phyloP scores from a whole-genome alignment of 2,113 vertebrate genomes.

The Sminthopsis crassicaudata region DNA sequence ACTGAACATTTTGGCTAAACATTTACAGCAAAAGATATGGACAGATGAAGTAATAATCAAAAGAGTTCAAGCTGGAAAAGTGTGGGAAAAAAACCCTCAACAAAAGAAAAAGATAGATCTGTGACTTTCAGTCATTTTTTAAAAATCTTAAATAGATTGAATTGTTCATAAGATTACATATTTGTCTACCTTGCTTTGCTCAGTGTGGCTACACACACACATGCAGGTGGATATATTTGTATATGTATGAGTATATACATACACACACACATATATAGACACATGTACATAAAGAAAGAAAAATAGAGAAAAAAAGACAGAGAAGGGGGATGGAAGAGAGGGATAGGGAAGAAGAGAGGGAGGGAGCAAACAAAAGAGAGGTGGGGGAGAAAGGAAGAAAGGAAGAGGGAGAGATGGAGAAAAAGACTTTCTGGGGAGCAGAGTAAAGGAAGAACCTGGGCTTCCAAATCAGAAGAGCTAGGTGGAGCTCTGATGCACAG shows the following conservation, averaged over 20 bases:
- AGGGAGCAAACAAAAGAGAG: too few relatives aligned
- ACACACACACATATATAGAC: background rate
- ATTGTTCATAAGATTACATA: background rate
- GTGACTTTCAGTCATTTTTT: background rate
- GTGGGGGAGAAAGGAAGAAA: too few relatives aligned
- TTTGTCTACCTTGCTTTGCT: background rate
- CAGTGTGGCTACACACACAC: background rate
- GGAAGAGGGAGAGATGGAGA: too few relatives aligned
- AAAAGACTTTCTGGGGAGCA: background rate
- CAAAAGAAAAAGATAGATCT: slow-evolving; percentile 1
- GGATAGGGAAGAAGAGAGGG: too few relatives aligned
- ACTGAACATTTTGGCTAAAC: background rate
- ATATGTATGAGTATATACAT: too few relatives aligned
- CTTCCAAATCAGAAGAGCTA: slow-evolving; percentile 20
- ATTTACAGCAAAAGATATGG: background rate
- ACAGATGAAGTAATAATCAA: background rate
- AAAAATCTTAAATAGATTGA: background rate
- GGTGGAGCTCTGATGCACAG: background rate
- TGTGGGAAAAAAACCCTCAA: background rate
- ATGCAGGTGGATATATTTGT: too few relatives aligned
- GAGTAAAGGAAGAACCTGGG: slow-evolving; percentile 3
- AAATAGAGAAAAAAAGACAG: too few relatives aligned
- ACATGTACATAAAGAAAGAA: background rate
- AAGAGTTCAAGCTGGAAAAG: slow-evolving; percentile 25
- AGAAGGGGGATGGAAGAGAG: too few relatives aligned